Evolutionary conservation across 2,888 invertebrate genomes (phyloP).

Genomic region (Catocala fraxini): DNA sequence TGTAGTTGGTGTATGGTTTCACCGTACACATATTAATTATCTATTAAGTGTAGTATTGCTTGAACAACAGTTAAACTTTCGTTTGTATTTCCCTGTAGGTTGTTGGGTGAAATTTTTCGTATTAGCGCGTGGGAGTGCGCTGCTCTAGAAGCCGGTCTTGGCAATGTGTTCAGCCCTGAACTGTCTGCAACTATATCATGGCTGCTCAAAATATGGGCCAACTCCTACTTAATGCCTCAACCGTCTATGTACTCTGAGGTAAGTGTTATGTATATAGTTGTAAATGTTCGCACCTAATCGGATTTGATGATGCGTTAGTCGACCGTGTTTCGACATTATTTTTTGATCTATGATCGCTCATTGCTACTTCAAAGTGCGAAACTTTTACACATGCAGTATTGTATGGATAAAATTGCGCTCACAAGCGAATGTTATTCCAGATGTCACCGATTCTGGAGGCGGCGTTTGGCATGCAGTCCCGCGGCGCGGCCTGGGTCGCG

Average conservation of each 20-base stretch:
- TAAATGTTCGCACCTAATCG: too few relatives aligned
- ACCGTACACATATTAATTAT: too few relatives aligned
- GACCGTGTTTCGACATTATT: too few relatives aligned
- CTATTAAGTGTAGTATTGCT: too few relatives aligned
- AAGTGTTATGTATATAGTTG: not conserved
- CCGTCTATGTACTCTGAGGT: slow-evolving; percentile 74
- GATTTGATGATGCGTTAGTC: too few relatives aligned
- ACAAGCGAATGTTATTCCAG: slow-evolving; percentile 44
- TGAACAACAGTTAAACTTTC: too few relatives aligned
- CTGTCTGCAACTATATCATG: slow-evolving; percentile 92
- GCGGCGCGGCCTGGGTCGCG: slow-evolving; percentile 74
- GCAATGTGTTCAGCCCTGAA: slow-evolving; percentile 92
- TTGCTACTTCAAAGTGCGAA: too few relatives aligned
- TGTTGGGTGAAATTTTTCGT: slow-evolving; percentile 91
- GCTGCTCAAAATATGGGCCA: slow-evolving; percentile 93
- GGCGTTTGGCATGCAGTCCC: slow-evolving; percentile 72
- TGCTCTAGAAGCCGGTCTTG: slow-evolving; percentile 89
- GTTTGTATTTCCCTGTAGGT: slow-evolving; percentile 65
- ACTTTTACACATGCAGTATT: too few relatives aligned
- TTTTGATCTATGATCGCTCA: too few relatives aligned
- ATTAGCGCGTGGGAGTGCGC: slow-evolving; percentile 92
- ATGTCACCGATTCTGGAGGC: slow-evolving; percentile 72
- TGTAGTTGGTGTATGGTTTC: too few relatives aligned
- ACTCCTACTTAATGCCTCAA: slow-evolving; percentile 90
- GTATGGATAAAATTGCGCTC: too few relatives aligned